These are phyloP conservation scores for Dryomyza anilis DNA, from an alignment of 2,888 invertebrate genomes.

Conservation along the genomic window DNA sequence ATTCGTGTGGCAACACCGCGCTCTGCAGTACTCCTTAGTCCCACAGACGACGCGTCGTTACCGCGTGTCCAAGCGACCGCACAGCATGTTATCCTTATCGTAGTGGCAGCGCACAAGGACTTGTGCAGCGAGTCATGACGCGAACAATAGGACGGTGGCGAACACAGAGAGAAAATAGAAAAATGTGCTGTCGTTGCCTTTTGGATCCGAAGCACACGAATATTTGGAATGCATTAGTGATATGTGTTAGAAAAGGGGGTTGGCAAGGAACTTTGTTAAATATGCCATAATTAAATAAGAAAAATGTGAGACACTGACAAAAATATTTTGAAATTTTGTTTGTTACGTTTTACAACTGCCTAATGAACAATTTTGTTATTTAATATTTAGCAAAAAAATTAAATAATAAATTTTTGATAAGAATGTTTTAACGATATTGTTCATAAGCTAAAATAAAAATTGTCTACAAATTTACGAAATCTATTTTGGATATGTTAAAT, in stretches of 20 bases:
- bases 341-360: too few species aligned
- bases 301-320: not conserved
- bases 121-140: not conserved
- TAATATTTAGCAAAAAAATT: too few species aligned
- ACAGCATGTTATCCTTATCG: not conserved
- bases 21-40: too few species aligned
- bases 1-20: too few species aligned
- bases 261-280: not conserved
- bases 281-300: constrained; percentile 6
- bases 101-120: constrained; percentile 1
- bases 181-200: constrained; percentile 1
- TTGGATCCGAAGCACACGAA: constrained; percentile 1
- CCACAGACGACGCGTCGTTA: not conserved
- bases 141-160: not conserved
- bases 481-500: too few species aligned
- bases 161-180: not conserved
- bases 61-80: not conserved
- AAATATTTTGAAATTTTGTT: too few species aligned
- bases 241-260: too few species aligned
- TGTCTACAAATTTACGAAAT: too few species aligned
- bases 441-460: too few species aligned
- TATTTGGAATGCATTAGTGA: not conserved
- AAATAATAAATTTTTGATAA: too few species aligned
- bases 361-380: too few species aligned
- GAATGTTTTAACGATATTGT: too few species aligned